Conservation (phyloP, 2,113 vertebrate species). For the Acrocephalus arundinaceus region DNA sequence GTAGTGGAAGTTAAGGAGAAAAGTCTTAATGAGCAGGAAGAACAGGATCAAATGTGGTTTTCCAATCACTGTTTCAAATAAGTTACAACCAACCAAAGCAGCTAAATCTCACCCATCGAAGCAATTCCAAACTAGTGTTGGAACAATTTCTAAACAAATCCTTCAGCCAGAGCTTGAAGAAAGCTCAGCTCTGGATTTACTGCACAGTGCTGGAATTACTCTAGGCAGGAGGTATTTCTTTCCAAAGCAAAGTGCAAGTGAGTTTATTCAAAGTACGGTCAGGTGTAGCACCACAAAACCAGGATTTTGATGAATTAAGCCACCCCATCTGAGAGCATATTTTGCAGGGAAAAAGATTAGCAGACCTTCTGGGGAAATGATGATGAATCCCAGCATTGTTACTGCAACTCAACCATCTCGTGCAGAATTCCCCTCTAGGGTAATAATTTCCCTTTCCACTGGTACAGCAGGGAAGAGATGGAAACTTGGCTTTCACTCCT, state of each 20-base stretch:
- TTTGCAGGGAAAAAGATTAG: constrained; percentile 24
- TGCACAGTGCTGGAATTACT: constrained; percentile 14
- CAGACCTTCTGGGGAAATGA: neutral
- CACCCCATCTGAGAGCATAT: neutral
- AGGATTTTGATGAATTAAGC: neutral
- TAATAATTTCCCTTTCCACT: constrained; percentile 15
- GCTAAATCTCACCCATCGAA: constrained; percentile 13
- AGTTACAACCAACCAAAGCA: constrained; percentile 40
- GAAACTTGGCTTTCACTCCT: neutral
- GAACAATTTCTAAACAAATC: constrained; percentile 53
- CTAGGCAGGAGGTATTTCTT: neutral
- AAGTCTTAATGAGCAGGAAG: constrained; percentile 14
- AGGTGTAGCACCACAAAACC: neutral
- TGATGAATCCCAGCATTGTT: constrained; percentile 3
- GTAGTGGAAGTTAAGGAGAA: neutral
- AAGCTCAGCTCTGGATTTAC: constrained; percentile 36
- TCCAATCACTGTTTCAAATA: constrained; percentile 40
- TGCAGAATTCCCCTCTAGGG: neutral
- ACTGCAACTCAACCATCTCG: neutral
- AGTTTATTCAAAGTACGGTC: neutral
- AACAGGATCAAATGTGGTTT: constrained; percentile 17
- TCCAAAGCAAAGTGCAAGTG: constrained; percentile 20
- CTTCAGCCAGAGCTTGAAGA: constrained; percentile 26
- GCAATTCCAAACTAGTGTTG: constrained; percentile 8
- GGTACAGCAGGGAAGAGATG: neutral